These are phyloP conservation scores for Cherax quadricarinatus DNA, from an alignment of 1,140 invertebrate genomes.

Conservation along the genomic window DNA sequence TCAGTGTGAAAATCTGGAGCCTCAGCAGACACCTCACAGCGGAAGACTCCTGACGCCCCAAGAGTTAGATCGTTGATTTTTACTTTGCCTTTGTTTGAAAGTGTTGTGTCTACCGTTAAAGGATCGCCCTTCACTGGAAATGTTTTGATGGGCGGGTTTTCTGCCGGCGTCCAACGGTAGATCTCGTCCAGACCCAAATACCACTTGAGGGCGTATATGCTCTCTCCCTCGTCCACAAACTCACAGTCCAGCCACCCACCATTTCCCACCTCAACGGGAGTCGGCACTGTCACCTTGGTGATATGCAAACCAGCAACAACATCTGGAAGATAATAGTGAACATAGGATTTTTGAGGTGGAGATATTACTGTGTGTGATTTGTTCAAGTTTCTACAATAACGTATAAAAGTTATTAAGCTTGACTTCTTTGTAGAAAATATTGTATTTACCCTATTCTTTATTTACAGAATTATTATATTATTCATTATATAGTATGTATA, in stretches of 20 bases:
- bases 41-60: slow-evolving; percentile 83
- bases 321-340: no score
- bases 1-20: slow-evolving; percentile 22
- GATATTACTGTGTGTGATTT: no score
- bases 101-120: slow-evolving; percentile 22
- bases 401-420: no score
- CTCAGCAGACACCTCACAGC: slow-evolving; percentile 87
- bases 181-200: slow-evolving; percentile 8
- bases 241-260: slow-evolving; percentile 6
- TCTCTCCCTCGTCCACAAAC: neutral
- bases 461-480: no score
- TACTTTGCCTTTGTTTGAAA: slow-evolving; percentile 26
- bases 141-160: neutral
- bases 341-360: no score
- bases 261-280: neutral
- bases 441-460: no score
- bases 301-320: neutral
- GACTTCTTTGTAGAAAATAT: no score
- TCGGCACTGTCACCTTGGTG: neutral
- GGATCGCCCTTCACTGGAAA: slow-evolving; percentile 25
- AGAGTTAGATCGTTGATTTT: slow-evolving; percentile 75
- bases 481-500: no score
- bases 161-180: slow-evolving; percentile 15
- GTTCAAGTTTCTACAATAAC: no score
- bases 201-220: neutral